These are phyloP conservation scores for Sepioteuthis lessoniana DNA, from an alignment of 2,888 invertebrate species.

Conservation along the genomic window DNA sequence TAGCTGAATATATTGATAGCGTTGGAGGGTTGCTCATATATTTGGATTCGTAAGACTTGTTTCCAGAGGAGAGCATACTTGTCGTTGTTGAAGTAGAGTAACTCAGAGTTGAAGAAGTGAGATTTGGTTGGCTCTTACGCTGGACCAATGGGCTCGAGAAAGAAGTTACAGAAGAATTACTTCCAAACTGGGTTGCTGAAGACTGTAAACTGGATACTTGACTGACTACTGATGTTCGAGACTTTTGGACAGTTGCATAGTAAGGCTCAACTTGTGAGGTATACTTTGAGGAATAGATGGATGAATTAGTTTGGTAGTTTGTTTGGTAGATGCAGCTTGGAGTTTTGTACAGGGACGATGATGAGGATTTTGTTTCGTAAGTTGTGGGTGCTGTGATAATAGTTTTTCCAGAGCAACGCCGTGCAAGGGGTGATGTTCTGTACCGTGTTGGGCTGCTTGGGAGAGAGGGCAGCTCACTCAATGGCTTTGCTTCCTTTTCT, in stretches of 20 bases:
- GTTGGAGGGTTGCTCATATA: not conserved
- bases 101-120: not conserved
- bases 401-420: not conserved
- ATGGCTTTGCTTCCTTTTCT: not conserved
- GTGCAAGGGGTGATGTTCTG: not conserved
- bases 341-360: not conserved
- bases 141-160: not conserved
- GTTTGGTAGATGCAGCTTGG: not conserved
- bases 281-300: not conserved
- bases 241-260: constrained; percentile 25
- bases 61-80: not conserved
- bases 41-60: not conserved
- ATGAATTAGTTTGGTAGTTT: not conserved
- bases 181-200: not conserved
- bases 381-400: not conserved
- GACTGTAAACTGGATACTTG: not conserved
- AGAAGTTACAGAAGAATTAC: not conserved
- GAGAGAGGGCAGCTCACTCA: not conserved
- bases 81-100: not conserved
- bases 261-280: not conserved
- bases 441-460: not conserved
- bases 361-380: not conserved
- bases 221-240: not conserved
- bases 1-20: not conserved
- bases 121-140: not conserved